These are phyloP conservation scores for Labrus mixtus DNA, from an alignment of 2,113 vertebrate species.

Conservation along the genomic window DNA sequence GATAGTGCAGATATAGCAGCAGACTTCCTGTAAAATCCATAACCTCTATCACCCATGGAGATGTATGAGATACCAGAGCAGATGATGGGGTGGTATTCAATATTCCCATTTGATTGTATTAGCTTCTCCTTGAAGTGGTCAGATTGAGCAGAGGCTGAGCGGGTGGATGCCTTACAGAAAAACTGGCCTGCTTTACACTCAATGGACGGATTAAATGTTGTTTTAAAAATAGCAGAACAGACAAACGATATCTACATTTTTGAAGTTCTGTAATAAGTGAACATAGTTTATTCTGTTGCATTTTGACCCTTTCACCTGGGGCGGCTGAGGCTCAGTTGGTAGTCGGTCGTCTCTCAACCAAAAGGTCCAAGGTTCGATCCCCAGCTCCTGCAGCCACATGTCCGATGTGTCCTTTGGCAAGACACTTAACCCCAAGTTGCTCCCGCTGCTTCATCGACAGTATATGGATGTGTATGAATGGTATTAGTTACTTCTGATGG, in stretches of 20 bases:
- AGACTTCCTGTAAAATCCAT: slow-evolving; percentile 56
- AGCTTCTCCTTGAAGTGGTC: slow-evolving; percentile 15
- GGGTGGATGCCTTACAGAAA: neutral
- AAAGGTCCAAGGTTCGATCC: too few species aligned
- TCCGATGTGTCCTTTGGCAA: too few species aligned
- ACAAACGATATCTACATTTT: neutral
- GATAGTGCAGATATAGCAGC: slow-evolving; percentile 3
- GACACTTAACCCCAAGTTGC: too few species aligned
- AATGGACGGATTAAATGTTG: neutral
- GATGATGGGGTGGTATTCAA: slow-evolving; percentile 36
- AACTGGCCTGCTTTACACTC: neutral
- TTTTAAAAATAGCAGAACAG: neutral
- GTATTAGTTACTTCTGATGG: too few species aligned
- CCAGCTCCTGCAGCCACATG: too few species aligned
- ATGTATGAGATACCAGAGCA: slow-evolving; percentile 24
- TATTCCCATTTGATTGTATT: slow-evolving; percentile 36
- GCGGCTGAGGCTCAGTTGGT: too few species aligned
- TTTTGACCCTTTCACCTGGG: neutral
- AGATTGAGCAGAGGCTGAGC: slow-evolving; percentile 5
- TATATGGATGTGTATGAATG: too few species aligned
- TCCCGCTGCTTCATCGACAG: too few species aligned
- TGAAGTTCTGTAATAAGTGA: neutral
- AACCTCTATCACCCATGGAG: slow-evolving; percentile 21
- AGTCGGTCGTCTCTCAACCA: too few species aligned
- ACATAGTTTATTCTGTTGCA: neutral